phyloP scores from a whole-genome alignment of 2,888 invertebrate species.

The Cataglyphis rosenhaueri region DNA sequence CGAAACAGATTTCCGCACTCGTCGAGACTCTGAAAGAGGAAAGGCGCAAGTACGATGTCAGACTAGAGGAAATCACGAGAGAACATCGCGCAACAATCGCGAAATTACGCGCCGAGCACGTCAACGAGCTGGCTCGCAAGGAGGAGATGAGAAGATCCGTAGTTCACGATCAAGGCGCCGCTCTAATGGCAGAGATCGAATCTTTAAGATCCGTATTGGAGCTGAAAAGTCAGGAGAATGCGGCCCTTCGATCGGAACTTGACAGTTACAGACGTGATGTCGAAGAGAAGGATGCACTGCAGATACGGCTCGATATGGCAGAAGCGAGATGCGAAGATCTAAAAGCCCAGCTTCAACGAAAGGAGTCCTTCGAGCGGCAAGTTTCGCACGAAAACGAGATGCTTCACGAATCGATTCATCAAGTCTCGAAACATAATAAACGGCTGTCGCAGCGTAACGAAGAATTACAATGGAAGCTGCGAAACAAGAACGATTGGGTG shows the following conservation, averaged over 20 bases:
- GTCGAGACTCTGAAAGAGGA: conserved; percentile 79
- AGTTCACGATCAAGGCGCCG: conserved; percentile 85
- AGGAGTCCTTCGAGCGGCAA: conserved; percentile 91
- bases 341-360: conserved; percentile 90
- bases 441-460: conserved; percentile 94
- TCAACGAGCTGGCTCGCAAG: conserved; percentile 87
- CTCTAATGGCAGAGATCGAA: conserved; percentile 91
- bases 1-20: conserved; percentile 74
- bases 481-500: conserved; percentile 92
- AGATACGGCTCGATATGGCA: conserved; percentile 91
- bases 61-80: conserved; percentile 77
- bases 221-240: conserved; percentile 94
- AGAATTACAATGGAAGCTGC: conserved; percentile 94
- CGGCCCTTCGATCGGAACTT: conserved; percentile 90
- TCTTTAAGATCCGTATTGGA: conserved; percentile 96
- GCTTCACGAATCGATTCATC: conserved; percentile 90
- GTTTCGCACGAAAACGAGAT: conserved; percentile 90
- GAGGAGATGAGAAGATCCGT: conserved; percentile 87
- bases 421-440: conserved; percentile 92
- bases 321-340: conserved; percentile 95
- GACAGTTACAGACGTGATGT: conserved; percentile 91
- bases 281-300: conserved; percentile 90
- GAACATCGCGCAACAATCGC: conserved; percentile 80
- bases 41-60: conserved; percentile 76
- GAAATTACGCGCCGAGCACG: conserved; percentile 86